Percentiles rank a stretch among this genome's conserved stretches.
phyloP scores from a whole-genome alignment of 1,140 invertebrate genomes.

The Danaus melanippus region DNA sequence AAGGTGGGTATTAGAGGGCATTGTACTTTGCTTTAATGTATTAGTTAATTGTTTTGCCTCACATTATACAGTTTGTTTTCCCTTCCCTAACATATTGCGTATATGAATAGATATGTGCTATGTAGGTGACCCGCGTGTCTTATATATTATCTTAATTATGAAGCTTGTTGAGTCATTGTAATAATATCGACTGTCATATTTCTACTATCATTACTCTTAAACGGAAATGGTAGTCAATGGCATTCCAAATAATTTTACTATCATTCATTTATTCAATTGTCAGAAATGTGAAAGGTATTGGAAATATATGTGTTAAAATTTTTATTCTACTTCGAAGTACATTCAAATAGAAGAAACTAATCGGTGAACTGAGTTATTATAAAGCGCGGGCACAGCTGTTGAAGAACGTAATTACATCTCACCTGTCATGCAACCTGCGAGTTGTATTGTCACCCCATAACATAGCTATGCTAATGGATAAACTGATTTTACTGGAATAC shows the following conservation, averaged over 20 bases:
- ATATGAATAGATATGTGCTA: background rate
- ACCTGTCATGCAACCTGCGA: conserved; percentile 6
- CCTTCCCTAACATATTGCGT: conserved; percentile 15
- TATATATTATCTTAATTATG: too few species aligned
- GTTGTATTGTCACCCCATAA: background rate
- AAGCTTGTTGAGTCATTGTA: too few species aligned
- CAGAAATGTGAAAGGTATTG: background rate
- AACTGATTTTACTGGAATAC: conserved; percentile 3
- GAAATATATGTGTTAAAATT: background rate
- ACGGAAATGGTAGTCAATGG: too few species aligned
- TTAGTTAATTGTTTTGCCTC: conserved; percentile 27
- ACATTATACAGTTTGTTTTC: conserved; percentile 11
- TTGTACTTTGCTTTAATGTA: conserved; percentile 34
- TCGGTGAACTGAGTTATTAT: conserved; percentile 4
- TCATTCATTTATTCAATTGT: too few species aligned
- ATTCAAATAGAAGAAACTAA: conserved; percentile 10
- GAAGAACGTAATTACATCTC: conserved; percentile 7
- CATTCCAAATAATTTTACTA: too few species aligned
- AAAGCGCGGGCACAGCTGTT: conserved; percentile 12
- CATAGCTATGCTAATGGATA: conserved; percentile 7
- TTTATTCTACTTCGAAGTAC: background rate
- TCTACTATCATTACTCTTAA: too few species aligned
- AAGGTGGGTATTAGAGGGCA: conserved; percentile 35
- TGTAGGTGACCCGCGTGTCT: too few species aligned
- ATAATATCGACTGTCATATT: too few species aligned